Conservation (phyloP, 2,113 vertebrate genomes). For the Accipiter virgatus region DNA sequence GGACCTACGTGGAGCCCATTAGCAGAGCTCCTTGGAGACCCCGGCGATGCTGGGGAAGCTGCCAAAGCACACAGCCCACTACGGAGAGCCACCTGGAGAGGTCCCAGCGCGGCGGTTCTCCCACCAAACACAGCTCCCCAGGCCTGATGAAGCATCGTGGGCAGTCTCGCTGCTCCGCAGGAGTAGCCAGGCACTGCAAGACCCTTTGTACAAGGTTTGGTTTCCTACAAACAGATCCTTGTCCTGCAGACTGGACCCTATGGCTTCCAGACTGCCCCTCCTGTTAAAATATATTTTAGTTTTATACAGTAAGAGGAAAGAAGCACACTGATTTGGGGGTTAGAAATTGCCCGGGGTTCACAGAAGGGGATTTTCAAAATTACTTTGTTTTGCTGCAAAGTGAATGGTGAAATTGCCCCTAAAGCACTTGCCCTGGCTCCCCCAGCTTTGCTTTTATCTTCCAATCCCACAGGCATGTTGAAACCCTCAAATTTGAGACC, state of each 20-base stretch:
- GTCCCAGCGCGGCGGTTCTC: accelerated
- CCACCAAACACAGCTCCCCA: accelerated
- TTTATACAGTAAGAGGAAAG: neutral
- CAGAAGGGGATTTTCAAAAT: neutral
- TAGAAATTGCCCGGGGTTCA: neutral
- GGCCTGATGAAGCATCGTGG: accelerated
- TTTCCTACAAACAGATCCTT: neutral
- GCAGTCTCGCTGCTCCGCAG: neutral
- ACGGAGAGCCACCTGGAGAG: accelerated
- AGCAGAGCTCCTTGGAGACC: accelerated
- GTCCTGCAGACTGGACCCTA: neutral
- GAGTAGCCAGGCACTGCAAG: accelerated
- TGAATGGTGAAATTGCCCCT: neutral
- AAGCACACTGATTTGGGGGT: neutral
- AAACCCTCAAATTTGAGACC: neutral
- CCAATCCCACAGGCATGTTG: neutral
- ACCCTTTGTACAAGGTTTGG: neutral
- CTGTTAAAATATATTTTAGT: no score
- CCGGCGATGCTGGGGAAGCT: neutral
- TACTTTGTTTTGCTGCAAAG: neutral
- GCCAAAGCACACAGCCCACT: neutral
- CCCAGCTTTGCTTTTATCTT: neutral
- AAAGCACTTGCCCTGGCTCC: neutral
- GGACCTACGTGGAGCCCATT: neutral
- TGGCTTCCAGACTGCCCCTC: neutral